Evolutionary conservation across 37 sponge, comb jelly and placozoan genomes (phyloP), one percentile per base, ranked within the genome.

Genomic region (Chondrilla cf. caribensis): DNA sequence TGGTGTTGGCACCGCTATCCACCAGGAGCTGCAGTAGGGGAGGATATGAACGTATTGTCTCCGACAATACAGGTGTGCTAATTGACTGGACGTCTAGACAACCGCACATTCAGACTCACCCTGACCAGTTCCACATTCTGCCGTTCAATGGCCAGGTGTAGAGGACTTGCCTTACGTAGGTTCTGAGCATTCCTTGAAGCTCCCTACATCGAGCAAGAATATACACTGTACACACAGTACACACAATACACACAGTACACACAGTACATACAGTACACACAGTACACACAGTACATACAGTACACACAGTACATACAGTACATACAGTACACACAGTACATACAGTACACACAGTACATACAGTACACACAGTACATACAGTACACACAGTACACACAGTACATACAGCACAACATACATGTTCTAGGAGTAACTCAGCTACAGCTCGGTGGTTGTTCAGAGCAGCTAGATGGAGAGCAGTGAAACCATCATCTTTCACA

Each of bases 371-470:
- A 39, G 22, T 22, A 26, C 68, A 26, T 33, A 29, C 32, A n/a
- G 35, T 33, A 67, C 68, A 67, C 68, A 67, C 68, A 67, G n/a
- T 33, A 62, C 68, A 26, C 68, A 67, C 32, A 67, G n/a, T 33
- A 33, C 68, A 67, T 4, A 47, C 51, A 14, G 18, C 9, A 0
- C 54, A 14, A 84, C 94, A 80, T 58, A 92, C 96, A 70, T 77
- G 39, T 31, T 86, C 64, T 19, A 94, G 58, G 17, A 97, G 85
- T n/a, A 87, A 43, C 51, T 97, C 93, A 4, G 95, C 88, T 0
- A 94, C 97, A 60, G 88, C 92, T 81, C 88, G 62, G 90, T 97
- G 95, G 60, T 94, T 97, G 86, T 97, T 97, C 36, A 97, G 87
- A 0, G 95, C 86, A 8, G 97, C 90, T 22, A 97, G 86, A 39